Evolutionary conservation across 1,140 invertebrate species (phyloP), one percentile per base, ranked within the genome.

Genomic region (Pseudachorutes palmiensis): DNA sequence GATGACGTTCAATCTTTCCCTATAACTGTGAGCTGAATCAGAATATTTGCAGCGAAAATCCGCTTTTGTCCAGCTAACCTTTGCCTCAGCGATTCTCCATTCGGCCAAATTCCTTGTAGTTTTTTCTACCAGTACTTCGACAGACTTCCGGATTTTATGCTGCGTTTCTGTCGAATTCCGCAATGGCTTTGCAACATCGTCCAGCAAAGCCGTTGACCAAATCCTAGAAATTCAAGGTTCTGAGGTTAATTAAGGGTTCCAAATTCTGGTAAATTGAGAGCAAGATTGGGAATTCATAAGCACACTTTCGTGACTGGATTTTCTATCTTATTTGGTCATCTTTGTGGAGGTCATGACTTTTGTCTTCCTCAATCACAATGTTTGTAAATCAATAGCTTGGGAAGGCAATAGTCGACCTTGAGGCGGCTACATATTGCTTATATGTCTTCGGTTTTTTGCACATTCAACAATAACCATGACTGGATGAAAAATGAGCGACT

Each of bases 121-220:
- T 76, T 94, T 94, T 75, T 94, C 92, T 5, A 95, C 92, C 57
- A 86, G 86, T 63, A 83, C 83, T 78, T 96, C 92, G 68, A 92
- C 85, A 1, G 81, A 78, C 76, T 87, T 87, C 55, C 86, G 80
- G 58, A 83, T 80, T 78, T 88, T 90, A 73, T 88, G 84, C 76
- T 93, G 90, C 14, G 80, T 79, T 62, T 87, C 86, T 26, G 83
- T 80, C 14, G 86, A 78, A 33, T 78, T 79, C 70, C 89, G 89
- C 69, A 96, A 81, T 55, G 93, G 93, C 80, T 93, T 93, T 14
- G 91, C 89, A 51, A 95, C 83, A 77, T 96, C 92, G 73, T 96
- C 93, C 62, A 85, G 80, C 3, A 97, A 79, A 22, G 89, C 84
- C 64, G 83, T 82, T 63, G 89, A 87, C 78, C 92, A 84, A 76